Evolutionary conservation across 2,113 vertebrate genomes (phyloP), one percentile per base, ranked within the genome.

Genomic region (Grammatotria lemairii): DNA sequence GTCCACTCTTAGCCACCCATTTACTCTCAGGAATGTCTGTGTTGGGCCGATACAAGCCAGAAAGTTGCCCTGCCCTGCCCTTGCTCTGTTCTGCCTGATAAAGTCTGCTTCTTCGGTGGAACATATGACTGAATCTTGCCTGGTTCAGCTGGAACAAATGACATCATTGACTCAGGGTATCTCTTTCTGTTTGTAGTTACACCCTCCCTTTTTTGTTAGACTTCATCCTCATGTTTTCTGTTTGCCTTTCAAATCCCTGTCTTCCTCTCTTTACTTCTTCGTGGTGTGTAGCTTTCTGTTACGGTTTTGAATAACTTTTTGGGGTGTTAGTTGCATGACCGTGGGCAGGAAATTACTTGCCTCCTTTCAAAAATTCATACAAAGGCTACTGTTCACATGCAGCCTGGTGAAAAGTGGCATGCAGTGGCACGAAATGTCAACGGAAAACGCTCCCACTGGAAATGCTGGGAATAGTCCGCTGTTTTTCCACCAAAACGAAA

Each of bases 71-170:
- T 84, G 83, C 60, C 85, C 85, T 89, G 91, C 54, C 82, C 70
- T 89, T 87, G 81, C 87, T 93, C 87, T 91, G 90, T 92, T 94
- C 88, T 94, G 90, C 94, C 90, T 93, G 93, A 95, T 94, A 95
- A 95, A 92, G 87, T 86, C 89, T 89, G 54, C 82, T 80, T 80
- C 85, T 84, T 80, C 65, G 85, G 87, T 91, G 93, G 93, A 94
- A 94, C 93, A 93, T 95, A 93, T 94, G 93, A 94, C 87, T 84
- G 88, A 92, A 80, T 90, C 87, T 87, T 91, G 91, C 93, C 88
- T 93, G 86, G 88, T 93, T 90, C 75, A 87, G 87, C 40, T 95
- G 95, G 95, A 96, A 96, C 88, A 94, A 94, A 95, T 96, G 91
- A 96, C 94, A 95, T 97, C 95, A 96, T 85, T 79, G 85, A 75